Percentiles rank a stretch among this genome's conserved stretches.
Conservation (phyloP, 2,888 invertebrate genomes). For the Sphinx pinastri region DNA sequence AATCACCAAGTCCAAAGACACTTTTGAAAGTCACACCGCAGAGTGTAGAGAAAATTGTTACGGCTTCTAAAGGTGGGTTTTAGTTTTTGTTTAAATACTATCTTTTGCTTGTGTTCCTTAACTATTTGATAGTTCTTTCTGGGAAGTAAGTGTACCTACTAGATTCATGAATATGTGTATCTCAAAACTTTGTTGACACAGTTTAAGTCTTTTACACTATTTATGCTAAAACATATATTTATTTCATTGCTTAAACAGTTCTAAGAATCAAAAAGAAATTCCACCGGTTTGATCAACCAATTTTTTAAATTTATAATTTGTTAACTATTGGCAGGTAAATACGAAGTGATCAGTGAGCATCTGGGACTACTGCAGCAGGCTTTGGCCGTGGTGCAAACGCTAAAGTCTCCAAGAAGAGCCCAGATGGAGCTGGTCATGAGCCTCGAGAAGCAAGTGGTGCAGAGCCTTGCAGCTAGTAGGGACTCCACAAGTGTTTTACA, state of each 20-base stretch:
- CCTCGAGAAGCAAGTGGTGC: conserved; percentile 85
- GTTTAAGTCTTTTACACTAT: too few relatives aligned
- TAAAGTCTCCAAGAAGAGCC: conserved; percentile 81
- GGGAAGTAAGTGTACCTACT: too few relatives aligned
- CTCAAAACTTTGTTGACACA: too few relatives aligned
- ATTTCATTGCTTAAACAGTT: too few relatives aligned
- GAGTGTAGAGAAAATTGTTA: conserved; percentile 76
- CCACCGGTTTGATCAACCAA: too few relatives aligned
- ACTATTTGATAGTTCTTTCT: too few relatives aligned
- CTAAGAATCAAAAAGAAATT: too few relatives aligned
- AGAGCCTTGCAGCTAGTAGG: conserved; percentile 80
- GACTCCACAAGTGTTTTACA: conserved; percentile 83
- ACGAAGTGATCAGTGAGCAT: conserved; percentile 68
- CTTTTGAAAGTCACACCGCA: conserved; percentile 76
- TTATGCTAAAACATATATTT: too few relatives aligned
- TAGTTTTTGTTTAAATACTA: background rate
- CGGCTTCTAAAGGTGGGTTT: conserved; percentile 66
- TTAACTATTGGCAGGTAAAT: conserved; percentile 59
- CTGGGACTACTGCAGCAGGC: conserved; percentile 73
- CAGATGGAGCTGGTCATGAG: conserved; percentile 84
- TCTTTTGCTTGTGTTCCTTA: too few relatives aligned
- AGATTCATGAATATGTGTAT: too few relatives aligned
- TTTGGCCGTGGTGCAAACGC: conserved; percentile 80
- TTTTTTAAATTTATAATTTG: background rate
- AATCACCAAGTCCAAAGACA: conserved; percentile 72